These are phyloP conservation scores for Pelusios castaneus DNA, from an alignment of 2,113 vertebrate genomes.

Conservation along the genomic window DNA sequence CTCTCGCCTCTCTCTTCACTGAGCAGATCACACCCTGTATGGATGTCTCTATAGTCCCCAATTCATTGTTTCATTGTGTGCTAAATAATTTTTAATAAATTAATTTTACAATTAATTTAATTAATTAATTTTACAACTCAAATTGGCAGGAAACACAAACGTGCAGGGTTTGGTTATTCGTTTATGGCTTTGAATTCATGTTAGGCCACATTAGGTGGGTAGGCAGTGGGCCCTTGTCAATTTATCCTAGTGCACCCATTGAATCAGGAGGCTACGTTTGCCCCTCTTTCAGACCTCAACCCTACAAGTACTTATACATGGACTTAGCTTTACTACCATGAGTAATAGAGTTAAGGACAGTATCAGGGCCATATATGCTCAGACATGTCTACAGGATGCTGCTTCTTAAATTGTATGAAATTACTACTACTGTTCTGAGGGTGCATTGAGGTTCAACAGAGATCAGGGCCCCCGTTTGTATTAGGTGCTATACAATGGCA, in stretches of 20 bases:
- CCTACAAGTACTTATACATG: background rate
- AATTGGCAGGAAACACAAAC: background rate
- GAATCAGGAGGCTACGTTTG: background rate
- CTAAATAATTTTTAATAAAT: background rate
- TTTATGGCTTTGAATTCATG: background rate
- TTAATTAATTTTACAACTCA: background rate
- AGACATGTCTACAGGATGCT: background rate
- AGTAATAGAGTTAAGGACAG: background rate
- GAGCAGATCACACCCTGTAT: background rate
- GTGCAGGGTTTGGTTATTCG: background rate
- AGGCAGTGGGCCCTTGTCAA: background rate
- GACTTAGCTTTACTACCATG: background rate
- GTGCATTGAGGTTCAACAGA: background rate
- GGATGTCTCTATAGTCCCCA: background rate
- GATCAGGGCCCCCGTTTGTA: background rate
- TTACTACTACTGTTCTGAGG: background rate
- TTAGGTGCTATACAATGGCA: background rate
- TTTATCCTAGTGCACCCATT: background rate
- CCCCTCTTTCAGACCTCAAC: background rate
- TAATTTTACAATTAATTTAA: background rate
- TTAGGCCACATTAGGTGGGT: background rate
- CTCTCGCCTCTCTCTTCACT: no score
- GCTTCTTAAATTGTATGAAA: background rate
- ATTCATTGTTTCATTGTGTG: background rate
- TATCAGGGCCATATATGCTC: background rate